These are phyloP conservation scores for Phocoena phocoena DNA, from an alignment of 2,113 vertebrate species.

Conservation along the genomic window DNA sequence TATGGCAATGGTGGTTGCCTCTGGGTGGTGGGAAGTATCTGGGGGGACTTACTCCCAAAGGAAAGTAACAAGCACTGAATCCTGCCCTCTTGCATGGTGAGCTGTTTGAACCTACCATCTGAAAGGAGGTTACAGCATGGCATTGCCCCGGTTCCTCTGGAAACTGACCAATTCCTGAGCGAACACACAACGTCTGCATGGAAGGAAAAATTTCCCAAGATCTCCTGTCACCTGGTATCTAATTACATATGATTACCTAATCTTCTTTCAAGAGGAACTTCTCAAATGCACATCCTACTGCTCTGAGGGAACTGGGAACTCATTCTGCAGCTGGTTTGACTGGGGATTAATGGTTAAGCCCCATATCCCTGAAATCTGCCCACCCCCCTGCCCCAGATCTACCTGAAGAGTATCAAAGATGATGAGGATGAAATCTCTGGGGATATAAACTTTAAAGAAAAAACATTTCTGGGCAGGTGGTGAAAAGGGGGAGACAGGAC, in stretches of 20 bases:
- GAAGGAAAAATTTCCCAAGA: background rate
- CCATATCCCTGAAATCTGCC: background rate
- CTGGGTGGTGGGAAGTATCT: no score
- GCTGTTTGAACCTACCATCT: no score
- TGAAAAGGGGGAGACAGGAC: background rate
- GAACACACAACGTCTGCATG: background rate
- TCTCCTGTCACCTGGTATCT: background rate
- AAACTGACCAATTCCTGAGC: rapidly evolving
- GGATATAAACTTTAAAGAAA: background rate
- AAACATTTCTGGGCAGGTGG: background rate
- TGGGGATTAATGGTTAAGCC: background rate
- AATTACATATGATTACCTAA: background rate
- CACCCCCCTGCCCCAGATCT: background rate
- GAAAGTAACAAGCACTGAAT: background rate
- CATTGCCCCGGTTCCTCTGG: no score
- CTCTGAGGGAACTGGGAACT: background rate
- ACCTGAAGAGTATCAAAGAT: background rate
- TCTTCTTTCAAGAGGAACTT: background rate
- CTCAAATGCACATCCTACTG: no score
- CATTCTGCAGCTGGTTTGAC: background rate
- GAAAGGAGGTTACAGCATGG: background rate
- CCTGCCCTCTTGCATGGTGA: background rate
- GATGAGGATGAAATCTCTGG: background rate
- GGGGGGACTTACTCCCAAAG: background rate
- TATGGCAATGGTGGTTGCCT: background rate